These are phyloP conservation scores for Bedellia somnulentella DNA, from an alignment of 2,888 invertebrate species.

Conservation along the genomic window DNA sequence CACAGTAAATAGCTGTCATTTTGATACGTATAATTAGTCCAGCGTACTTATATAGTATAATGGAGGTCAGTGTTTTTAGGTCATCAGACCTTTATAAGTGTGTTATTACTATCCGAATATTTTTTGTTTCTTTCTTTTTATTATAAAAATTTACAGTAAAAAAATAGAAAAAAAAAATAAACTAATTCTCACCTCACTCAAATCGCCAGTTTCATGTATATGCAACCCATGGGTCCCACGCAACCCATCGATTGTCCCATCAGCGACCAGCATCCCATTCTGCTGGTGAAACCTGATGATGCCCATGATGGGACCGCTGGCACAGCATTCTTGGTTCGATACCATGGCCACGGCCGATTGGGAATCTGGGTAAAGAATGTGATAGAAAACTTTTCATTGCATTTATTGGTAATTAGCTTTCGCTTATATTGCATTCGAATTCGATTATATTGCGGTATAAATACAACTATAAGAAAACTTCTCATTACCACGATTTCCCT, in stretches of 20 bases:
- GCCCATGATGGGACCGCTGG: conserved; percentile 62
- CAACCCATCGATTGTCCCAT: conserved; percentile 84
- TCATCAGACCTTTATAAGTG: no score
- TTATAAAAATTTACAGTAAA: conserved; percentile 50
- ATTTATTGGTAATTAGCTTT: background rate
- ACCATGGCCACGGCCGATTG: conserved; percentile 77
- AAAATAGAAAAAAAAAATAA: background rate
- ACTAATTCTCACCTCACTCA: conserved; percentile 74
- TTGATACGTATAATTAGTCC: no score
- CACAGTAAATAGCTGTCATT: no score
- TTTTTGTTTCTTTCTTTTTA: background rate
- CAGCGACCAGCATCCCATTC: conserved; percentile 67
- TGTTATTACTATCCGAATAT: no score
- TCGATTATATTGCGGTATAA: no score
- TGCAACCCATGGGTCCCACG: conserved; percentile 76
- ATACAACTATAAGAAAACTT: no score
- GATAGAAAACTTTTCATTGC: background rate
- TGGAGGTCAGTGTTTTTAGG: no score
- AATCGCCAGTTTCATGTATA: conserved; percentile 89
- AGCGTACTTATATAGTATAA: no score
- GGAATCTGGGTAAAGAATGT: conserved; percentile 25
- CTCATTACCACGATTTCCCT: no score
- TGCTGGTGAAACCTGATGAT: conserved; percentile 76
- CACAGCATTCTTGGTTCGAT: conserved; percentile 31
- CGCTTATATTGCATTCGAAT: background rate